Percentiles rank a stretch among this genome's conserved stretches.
These are phyloP conservation scores for Leucozona laternaria DNA, from an alignment of 2,888 invertebrate genomes.

Conservation along the genomic window DNA sequence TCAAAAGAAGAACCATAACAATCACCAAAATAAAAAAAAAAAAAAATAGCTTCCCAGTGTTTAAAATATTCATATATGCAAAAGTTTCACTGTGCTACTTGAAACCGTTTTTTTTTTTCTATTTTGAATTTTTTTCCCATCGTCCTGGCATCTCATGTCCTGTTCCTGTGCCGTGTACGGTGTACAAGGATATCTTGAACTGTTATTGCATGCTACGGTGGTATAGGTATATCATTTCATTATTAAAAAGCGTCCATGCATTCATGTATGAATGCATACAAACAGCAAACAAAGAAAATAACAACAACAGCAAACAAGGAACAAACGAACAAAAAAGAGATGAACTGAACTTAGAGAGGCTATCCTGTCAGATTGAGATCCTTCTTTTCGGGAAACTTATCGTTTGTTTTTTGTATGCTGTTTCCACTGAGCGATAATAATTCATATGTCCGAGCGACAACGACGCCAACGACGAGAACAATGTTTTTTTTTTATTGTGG, in stretches of 20 bases:
- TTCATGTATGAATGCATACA: conserved; percentile 77
- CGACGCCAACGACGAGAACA: conserved; percentile 7
- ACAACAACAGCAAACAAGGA: conserved; percentile 57
- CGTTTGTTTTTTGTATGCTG: conserved; percentile 41
- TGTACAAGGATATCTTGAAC: conserved; percentile 74
- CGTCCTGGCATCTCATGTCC: conserved; percentile 61
- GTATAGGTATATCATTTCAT: conserved; percentile 73
- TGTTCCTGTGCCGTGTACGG: conserved; percentile 52
- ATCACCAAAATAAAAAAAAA: not conserved
- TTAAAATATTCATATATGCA: conserved; percentile 75
- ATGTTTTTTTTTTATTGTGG: conserved; percentile 70
- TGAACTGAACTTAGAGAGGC: conserved; percentile 67
- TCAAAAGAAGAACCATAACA: conserved; percentile 30
- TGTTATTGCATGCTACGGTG: conserved; percentile 70
- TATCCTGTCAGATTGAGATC: conserved; percentile 75
- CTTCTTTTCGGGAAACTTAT: conserved; percentile 68
- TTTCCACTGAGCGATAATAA: conserved; percentile 70
- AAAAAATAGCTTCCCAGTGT: conserved; percentile 41
- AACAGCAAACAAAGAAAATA: conserved; percentile 75
- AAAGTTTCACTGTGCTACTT: conserved; percentile 75
- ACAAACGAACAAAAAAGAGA: conserved; percentile 30
- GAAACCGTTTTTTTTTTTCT: conserved; percentile 69
- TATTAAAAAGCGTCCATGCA: conserved; percentile 78
- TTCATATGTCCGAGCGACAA: conserved; percentile 68
- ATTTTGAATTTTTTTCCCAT: conserved; percentile 56